These are phyloP conservation scores for Phrixothrix hirtus DNA, from an alignment of 2,888 invertebrate genomes.

Conservation along the genomic window DNA sequence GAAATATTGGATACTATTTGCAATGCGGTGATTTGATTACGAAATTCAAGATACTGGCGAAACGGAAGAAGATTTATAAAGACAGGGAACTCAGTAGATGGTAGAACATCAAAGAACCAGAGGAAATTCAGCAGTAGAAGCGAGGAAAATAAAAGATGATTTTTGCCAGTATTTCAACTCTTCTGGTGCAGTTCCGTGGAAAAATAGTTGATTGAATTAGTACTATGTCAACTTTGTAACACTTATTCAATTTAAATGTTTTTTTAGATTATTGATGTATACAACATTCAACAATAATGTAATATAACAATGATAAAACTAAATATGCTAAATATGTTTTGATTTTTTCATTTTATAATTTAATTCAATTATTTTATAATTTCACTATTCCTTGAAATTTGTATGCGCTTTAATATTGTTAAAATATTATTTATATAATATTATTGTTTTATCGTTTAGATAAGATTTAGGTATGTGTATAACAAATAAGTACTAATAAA, in stretches of 20 bases:
- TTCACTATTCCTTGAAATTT: too few relatives aligned
- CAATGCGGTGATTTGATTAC: neutral
- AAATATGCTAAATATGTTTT: too few relatives aligned
- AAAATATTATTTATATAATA: too few relatives aligned
- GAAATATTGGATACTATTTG: too few relatives aligned
- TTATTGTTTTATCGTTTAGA: too few relatives aligned
- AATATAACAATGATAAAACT: neutral
- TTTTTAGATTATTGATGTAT: neutral
- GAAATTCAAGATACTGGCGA: neutral
- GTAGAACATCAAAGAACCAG: conserved; percentile 2
- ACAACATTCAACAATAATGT: neutral
- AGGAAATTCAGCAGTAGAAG: neutral
- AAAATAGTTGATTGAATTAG: neutral
- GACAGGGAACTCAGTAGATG: neutral
- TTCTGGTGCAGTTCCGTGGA: too few relatives aligned
- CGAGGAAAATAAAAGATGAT: conserved; percentile 2
- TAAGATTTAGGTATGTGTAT: too few relatives aligned
- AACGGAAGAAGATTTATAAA: neutral
- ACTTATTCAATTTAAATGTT: neutral
- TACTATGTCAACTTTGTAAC: neutral
- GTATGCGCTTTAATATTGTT: too few relatives aligned
- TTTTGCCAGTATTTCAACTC: conserved; percentile 2
- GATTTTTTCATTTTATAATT: too few relatives aligned
- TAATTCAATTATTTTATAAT: too few relatives aligned
- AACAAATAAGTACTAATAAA: neutral